A percentile compares a stretch with the other conserved stretches of the same genome.
Evolutionary conservation across 2,113 vertebrate genomes (phyloP).

Genomic region (Romanogobio albipinnatus): DNA sequence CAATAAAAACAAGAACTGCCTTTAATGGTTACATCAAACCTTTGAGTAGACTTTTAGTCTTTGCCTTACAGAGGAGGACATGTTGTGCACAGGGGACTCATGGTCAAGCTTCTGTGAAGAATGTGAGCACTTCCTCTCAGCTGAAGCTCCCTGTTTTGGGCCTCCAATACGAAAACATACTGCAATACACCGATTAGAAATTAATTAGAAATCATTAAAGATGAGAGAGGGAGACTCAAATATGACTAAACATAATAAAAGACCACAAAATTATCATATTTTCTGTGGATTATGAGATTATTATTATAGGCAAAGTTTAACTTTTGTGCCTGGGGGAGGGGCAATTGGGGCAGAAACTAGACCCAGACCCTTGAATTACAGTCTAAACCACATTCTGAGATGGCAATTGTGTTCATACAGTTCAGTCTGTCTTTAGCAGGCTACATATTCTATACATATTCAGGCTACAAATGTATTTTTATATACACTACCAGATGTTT

Average conservation of each 20-base stretch:
- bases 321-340: background rate
- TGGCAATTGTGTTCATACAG: background rate
- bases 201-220: constrained; percentile 10
- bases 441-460: background rate
- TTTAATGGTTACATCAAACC: too few relatives aligned
- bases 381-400: background rate
- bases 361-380: background rate
- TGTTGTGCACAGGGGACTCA: constrained; percentile 4
- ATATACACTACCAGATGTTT: background rate
- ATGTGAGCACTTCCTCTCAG: constrained; percentile 54
- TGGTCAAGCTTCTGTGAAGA: constrained; percentile 38
- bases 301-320: background rate
- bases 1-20: too few relatives aligned
- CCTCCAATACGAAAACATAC: constrained; percentile 22
- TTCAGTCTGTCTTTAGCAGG: background rate
- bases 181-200: background rate
- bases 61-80: background rate
- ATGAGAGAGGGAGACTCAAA: background rate
- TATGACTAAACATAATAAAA: background rate
- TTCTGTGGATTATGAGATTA: constrained; percentile 1
- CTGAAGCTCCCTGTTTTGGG: constrained; percentile 34
- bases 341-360: background rate
- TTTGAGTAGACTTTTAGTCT: constrained; percentile 15
- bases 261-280: background rate
- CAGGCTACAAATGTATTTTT: background rate